Evolutionary conservation across 1,140 invertebrate genomes (phyloP), one percentile per base, ranked within the genome.

Genomic region (Cotesia chilonis): DNA sequence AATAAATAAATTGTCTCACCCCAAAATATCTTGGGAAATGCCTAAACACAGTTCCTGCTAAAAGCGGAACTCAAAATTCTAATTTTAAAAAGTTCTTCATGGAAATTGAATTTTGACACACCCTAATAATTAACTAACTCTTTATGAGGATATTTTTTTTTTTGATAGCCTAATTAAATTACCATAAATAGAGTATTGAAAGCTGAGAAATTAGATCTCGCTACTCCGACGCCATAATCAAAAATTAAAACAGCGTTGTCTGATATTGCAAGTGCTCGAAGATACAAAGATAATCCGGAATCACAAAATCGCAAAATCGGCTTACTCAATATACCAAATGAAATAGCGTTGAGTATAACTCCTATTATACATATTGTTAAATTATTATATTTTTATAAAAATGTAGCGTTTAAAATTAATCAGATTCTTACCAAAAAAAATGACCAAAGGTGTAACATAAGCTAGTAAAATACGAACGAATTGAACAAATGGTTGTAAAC

Each of bases 151-250:
- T 28, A 28, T 28, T 28, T 28, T 28, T 28, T 28, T 14, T 14
- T 28, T 28, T 28, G 20, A 55, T 37, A 59, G 47, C 41, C 28
- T 17, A n/a, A 61, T 69, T 38, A 9, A 63, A 76, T 78, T 79
- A 85, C 84, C 81, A 82, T 81, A 47, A 84, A 85, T 12, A 80
- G 76, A 52, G 80, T 65, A 75, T 85, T 85, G 61, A 85, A 76
- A 38, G 66, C 67, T 6, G 67, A 63, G 52, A 68, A 79, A 47
- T 81, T 67, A 10, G 76, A 82, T 63, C 82, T 78, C 54, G 81
- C 81, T 14, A 85, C 76, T 57, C 83, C 82, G 10, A 85, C 71
- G 14, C 78, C 82, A 75, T 81, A 85, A 77, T 83, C 84, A 61
- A 83, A 79, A 55, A 85, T 74, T 41, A 85, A 72, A 65, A 81